These are phyloP conservation scores for Salvelinus sp. DNA, from an alignment of 2,113 vertebrate genomes.

Conservation along the genomic window DNA sequence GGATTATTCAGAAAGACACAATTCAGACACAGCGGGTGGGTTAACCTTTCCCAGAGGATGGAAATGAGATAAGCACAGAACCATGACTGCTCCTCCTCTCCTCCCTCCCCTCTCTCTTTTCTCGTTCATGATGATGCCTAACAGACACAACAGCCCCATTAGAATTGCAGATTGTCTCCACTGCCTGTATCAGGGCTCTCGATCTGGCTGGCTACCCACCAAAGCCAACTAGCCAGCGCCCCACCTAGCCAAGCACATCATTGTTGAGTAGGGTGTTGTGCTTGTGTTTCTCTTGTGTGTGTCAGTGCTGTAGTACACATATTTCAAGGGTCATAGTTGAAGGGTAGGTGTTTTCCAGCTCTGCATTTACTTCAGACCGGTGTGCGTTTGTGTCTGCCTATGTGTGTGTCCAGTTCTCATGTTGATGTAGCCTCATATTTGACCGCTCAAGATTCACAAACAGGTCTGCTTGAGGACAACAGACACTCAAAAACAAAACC, in stretches of 20 bases:
- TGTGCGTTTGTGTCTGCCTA: background rate
- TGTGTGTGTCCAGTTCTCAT: slow-evolving; percentile 12
- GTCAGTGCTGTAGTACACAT: background rate
- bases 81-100: background rate
- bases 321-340: too few relatives aligned
- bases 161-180: slow-evolving; percentile 14
- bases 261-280: slow-evolving; percentile 17
- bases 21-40: slow-evolving; percentile 1
- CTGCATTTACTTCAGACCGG: background rate
- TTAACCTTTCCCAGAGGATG: slow-evolving; percentile 19
- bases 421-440: slow-evolving; percentile 10
- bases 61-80: slow-evolving; percentile 17
- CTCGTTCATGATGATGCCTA: slow-evolving; percentile 8
- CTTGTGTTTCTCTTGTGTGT: background rate
- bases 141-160: slow-evolving; percentile 2
- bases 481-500: slow-evolving; percentile 26
- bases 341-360: too few relatives aligned
- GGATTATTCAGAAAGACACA: too few relatives aligned
- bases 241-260: slow-evolving; percentile 21
- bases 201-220: background rate
- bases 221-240: background rate
- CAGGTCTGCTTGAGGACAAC: slow-evolving; percentile 56
- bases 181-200: background rate
- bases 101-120: background rate
- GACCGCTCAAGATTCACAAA: background rate